Evolutionary conservation across 2,797 vertebrate species (phyloP), one percentile per base, ranked within the genome.

Genomic region (Aeoliscus strigatus): DNA sequence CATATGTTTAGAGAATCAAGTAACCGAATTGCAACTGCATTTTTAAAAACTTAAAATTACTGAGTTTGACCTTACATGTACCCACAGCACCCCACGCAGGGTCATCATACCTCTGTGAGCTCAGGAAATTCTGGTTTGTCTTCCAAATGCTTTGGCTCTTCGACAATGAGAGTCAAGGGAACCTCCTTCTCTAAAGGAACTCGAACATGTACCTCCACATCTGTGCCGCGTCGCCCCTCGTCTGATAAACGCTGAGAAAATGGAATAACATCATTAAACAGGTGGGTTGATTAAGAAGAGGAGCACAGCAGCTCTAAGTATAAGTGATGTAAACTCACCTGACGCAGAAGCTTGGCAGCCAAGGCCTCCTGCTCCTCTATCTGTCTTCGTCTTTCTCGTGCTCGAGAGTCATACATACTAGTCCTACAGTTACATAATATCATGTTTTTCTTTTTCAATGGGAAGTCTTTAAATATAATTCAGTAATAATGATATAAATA

Each of bases 121-220:
- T 93, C 90, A 0, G 93, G 94, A 75, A 98, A 98, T 33, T 97
- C 93, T 11, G 90, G 88, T 37, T 90, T 89, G 0, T 86, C 82
- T 14, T 73, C 60, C 26, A 56, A 31, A 2, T 51, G 62, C 4
- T 82, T 86, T 1, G 61, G 43, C 45, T 81, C 81, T 45, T 85
- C 60, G 0, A 87, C 83, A 10, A 85, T 34, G 7, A 79, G 53
- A 0, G 91, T 85, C 28, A 98, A 79, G 6, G 96, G 95, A 73
- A 98, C 89, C 48, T 98, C 96, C 50, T 93, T 96, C 72, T 97
- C 95, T 38, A 97, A 82, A 40, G 96, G 95, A 17, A 98, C 96
- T 2, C 95, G 85, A 2, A 98, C 89, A 26, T 86, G 86, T 13
- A 98, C 77, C 60, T 94, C 91, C 42, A 98, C 86, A 37, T 82